Percentiles rank a stretch among this genome's conserved stretches.
Conservation (phyloP, 1,140 invertebrate species). For the Cotesia vestalis region DNA sequence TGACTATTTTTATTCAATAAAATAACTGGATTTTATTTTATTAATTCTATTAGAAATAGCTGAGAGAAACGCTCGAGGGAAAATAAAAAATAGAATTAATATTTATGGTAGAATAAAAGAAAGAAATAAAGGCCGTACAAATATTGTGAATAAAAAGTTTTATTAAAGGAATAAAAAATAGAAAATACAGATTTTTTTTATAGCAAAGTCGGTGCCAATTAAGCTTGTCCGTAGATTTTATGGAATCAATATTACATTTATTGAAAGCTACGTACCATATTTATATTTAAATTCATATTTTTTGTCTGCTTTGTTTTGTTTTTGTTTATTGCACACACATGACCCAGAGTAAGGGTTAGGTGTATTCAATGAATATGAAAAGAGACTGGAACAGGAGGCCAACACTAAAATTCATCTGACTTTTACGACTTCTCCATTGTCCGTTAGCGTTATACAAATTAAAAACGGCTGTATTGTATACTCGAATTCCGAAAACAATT, state of each 20-base stretch:
- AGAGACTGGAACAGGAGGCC: no score
- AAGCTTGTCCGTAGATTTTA: slow-evolving; percentile 13
- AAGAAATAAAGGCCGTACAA: no score
- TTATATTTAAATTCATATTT: background rate
- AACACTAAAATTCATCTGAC: background rate
- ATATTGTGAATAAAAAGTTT: no score
- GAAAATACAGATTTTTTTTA: background rate
- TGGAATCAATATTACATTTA: slow-evolving; percentile 16
- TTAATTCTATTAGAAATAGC: no score
- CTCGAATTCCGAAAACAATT: background rate
- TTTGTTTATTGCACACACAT: background rate
- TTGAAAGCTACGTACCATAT: background rate
- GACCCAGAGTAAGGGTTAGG: no score
- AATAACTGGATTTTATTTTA: no score
- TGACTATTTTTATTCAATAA: slow-evolving; percentile 13
- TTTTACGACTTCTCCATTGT: slow-evolving; percentile 1
- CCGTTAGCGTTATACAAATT: background rate
- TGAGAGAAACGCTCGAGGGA: no score
- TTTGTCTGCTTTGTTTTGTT: background rate
- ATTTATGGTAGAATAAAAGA: no score
- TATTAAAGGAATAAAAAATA: background rate
- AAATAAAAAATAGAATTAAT: no score
- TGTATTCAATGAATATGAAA: no score
- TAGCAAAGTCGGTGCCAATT: slow-evolving; percentile 9
- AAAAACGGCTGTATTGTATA: background rate